phyloP scores from a whole-genome alignment of 1,140 invertebrate species.

The Camponotus floridanus region DNA sequence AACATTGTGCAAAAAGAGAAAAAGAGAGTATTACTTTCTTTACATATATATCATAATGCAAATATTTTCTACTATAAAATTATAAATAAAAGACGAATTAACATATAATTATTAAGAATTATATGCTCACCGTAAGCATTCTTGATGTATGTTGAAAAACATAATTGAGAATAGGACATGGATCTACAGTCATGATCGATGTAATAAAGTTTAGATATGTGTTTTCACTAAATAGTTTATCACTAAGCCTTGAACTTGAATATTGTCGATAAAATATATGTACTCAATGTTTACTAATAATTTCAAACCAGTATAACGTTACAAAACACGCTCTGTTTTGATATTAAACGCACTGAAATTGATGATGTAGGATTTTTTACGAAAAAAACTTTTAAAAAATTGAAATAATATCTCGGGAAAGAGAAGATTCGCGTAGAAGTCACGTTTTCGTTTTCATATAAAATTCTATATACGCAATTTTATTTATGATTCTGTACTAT shows the following conservation, averaged over 20 bases:
- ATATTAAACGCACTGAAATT: neutral
- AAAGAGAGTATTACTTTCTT: neutral
- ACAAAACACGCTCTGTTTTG: neutral
- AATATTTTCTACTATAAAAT: neutral
- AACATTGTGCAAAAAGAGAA: neutral
- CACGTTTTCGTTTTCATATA: too few relatives aligned
- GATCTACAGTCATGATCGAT: conserved; percentile 73
- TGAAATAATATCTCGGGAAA: too few relatives aligned
- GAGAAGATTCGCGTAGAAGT: too few relatives aligned
- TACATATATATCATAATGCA: neutral
- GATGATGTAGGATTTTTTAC: neutral
- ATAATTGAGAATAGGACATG: conserved; percentile 80
- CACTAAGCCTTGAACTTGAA: neutral
- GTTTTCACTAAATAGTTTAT: neutral
- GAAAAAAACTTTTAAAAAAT: neutral
- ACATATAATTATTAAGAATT: neutral
- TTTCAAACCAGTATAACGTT: neutral
- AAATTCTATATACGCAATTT: too few relatives aligned
- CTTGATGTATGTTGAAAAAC: conserved; percentile 83
- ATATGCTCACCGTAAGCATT: conserved; percentile 81
- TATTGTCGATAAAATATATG: conserved; percentile 18
- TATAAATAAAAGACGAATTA: too few relatives aligned
- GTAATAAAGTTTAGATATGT: neutral
- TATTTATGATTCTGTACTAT: too few relatives aligned
- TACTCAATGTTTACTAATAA: neutral